phyloP scores from a whole-genome alignment of 2,888 invertebrate species.

The Amphipyra berbera region DNA sequence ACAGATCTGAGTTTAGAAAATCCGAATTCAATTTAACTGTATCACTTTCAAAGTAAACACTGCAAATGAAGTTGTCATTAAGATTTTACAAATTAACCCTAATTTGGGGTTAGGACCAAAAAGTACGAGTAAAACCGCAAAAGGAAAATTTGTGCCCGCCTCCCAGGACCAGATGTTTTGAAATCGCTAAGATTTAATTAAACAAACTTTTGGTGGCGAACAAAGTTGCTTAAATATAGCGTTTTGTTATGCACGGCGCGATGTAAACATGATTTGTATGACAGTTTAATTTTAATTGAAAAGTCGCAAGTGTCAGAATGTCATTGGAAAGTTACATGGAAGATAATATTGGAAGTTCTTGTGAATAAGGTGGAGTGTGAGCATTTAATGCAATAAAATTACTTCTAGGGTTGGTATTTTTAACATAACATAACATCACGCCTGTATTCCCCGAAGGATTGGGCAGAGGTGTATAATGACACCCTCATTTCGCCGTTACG shows the following conservation, averaged over 20 bases:
- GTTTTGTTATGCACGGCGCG: conserved; percentile 51
- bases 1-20: conserved; percentile 47
- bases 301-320: conserved; percentile 43
- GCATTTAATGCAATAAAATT: conserved; percentile 7
- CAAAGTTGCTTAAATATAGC: conserved; percentile 73
- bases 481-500: too few species aligned
- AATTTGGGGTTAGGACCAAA: conserved; percentile 49
- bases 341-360: conserved; percentile 30
- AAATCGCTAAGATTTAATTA: conserved; percentile 81
- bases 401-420: conserved; percentile 6
- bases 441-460: too few species aligned
- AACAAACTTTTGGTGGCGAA: conserved; percentile 69
- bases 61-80: conserved; percentile 54
- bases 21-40: conserved; percentile 46
- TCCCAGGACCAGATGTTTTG: conserved; percentile 75
- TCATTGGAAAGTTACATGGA: conserved; percentile 30
- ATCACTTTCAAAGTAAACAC: conserved; percentile 49
- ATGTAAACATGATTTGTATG: conserved; percentile 65
- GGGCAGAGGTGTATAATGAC: too few species aligned
- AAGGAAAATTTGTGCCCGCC: conserved; percentile 60
- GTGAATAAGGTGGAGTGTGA: conserved; percentile 7
- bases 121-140: conserved; percentile 63
- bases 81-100: conserved; percentile 53
- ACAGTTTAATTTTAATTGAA: conserved; percentile 60
- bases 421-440: too few species aligned